Evolutionary conservation across 1,140 invertebrate species (phyloP).

Genomic region (Gryllus bimaculatus): DNA sequence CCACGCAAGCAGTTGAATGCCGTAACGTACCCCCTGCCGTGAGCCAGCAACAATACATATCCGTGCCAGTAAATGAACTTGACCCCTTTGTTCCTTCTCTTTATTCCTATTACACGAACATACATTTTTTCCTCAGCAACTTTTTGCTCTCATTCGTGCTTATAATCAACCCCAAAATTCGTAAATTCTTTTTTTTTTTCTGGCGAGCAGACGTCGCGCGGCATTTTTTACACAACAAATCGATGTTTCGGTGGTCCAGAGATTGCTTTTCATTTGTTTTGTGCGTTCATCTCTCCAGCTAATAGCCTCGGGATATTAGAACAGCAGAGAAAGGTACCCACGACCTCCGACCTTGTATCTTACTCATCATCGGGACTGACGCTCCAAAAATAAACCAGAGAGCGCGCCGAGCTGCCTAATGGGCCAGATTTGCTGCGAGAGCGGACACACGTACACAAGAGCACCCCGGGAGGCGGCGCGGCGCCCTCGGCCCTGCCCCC

Average conservation of each 20-base stretch:
- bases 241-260: not conserved
- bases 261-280: constrained; percentile 5
- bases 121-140: not conserved
- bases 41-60: not conserved
- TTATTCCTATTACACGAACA: not conserved
- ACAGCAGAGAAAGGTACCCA: not conserved
- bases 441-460: not conserved
- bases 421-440: not conserved
- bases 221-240: not conserved
- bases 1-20: not conserved
- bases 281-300: not conserved
- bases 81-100: not conserved
- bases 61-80: not conserved
- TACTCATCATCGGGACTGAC: not conserved
- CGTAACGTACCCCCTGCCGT: not conserved
- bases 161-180: not conserved
- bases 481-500: not conserved
- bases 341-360: not conserved
- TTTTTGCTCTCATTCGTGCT: not conserved
- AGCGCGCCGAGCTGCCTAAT: not conserved
- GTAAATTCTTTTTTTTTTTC: not conserved
- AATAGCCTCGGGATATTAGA: constrained; percentile 1
- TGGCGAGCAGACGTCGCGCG: no score
- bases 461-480: not conserved
- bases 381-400: not conserved